Base-by-base conservation (phyloP, 1,140 invertebrate genomes). In the Papilio polytes region DNA sequence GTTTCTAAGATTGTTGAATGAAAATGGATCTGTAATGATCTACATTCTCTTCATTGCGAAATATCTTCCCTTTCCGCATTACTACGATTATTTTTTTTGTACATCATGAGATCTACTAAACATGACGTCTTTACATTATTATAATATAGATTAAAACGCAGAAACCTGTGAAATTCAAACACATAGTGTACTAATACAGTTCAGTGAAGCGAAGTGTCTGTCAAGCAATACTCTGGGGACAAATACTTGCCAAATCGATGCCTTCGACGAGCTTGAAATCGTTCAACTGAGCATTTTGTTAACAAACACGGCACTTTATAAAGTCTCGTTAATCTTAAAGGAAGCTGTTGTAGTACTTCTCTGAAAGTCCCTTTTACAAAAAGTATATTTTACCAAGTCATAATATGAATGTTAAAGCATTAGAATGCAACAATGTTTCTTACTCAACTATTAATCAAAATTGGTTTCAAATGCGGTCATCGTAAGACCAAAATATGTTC, bases 401-500 rank as follows among this genome's bases (percentile, higher is more conserved):
- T 0, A 48, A 13, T 53, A n/a, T n/a, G 7, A 12, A 36, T 36
- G 31, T 36, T 18, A 63, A n/a, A 63, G 22, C 22, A 26, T 7
- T 73, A 20, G 44, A 70, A 74, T 44, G 36, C 20, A 44, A 20
- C 44, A 46, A 41, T 13, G 20, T 74, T 46, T 74, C 36, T 74
- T 74, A 74, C 72, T 46, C n/a, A 46, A 74, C 3, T 36, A 74
- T 41, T 46, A 74, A 74, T 44, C 44, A 74, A 74, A 74, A 46
- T 74, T 74, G 72, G 46, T 10, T 51, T 20, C 46, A 46, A 76
- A 51, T 51, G 41, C 74, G 74, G 74, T 76, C 74, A 53, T 13
- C 44, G 74, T 51, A 46, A 76, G 74, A 76, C n/a, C 22, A 46
- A 76, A 51, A 76, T 76, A 4, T 51, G 74, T 22, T 51, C 74